These are phyloP conservation scores for Drosophila barbarae DNA, from an alignment of 2,888 invertebrate species.

Conservation along the genomic window DNA sequence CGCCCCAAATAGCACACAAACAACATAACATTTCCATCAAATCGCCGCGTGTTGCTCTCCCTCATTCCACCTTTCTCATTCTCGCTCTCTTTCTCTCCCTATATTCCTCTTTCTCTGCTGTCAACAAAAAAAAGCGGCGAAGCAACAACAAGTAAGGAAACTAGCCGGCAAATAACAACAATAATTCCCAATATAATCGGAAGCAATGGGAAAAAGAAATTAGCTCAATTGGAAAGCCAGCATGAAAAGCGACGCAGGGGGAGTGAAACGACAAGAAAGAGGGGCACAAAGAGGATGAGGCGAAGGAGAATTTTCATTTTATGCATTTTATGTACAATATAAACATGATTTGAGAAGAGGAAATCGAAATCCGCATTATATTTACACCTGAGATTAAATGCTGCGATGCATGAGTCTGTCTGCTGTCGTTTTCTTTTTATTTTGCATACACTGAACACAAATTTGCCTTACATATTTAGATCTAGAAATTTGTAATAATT, in stretches of 20 bases:
- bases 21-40: conserved; percentile 35
- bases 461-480: neutral
- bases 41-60: conserved; percentile 37
- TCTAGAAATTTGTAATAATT: neutral
- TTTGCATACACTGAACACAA: neutral
- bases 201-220: conserved; percentile 68
- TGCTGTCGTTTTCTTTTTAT: neutral
- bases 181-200: conserved; percentile 54
- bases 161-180: conserved; percentile 58
- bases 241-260: conserved; percentile 27
- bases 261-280: conserved; percentile 17
- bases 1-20: conserved; percentile 41
- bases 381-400: conserved; percentile 7
- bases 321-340: conserved; percentile 45
- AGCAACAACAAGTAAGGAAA: conserved; percentile 46
- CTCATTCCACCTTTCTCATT: neutral
- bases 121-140: conserved; percentile 56
- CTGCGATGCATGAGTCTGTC: neutral
- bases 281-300: conserved; percentile 14
- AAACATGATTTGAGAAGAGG: conserved; percentile 3
- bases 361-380: conserved; percentile 21
- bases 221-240: conserved; percentile 69
- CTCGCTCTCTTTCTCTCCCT: conserved; percentile 9
- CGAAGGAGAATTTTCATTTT: neutral
- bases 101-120: conserved; percentile 32